Conservation (phyloP, 2,888 invertebrate species). For the Rhyacophila evoluta region DNA sequence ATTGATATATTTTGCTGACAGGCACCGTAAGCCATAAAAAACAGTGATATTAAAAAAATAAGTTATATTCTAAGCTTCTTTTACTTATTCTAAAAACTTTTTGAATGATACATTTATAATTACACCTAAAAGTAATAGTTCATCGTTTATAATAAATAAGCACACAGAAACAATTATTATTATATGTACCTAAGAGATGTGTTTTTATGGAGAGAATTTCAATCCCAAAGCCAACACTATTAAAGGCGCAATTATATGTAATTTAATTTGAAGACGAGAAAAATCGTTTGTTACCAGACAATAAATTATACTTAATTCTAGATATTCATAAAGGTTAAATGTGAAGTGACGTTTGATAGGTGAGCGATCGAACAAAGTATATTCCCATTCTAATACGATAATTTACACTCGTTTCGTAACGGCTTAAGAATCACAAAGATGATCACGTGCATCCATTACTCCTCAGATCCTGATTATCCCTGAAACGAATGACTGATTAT, state of each 20-base stretch:
- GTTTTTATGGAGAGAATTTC: slow-evolving; percentile 7
- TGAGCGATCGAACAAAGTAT: not conserved
- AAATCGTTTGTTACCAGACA: slow-evolving; percentile 30
- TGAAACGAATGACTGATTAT: too few relatives aligned
- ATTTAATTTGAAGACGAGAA: slow-evolving; percentile 19
- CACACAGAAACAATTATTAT: not conserved
- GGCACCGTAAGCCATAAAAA: too few relatives aligned
- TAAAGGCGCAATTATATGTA: slow-evolving; percentile 10
- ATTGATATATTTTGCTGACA: too few relatives aligned
- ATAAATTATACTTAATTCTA: slow-evolving; percentile 39
- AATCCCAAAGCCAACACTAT: slow-evolving; percentile 14
- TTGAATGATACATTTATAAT: not conserved
- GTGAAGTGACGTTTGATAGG: not conserved
- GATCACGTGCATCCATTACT: too few relatives aligned
- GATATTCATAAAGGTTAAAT: slow-evolving; percentile 27
- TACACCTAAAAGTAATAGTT: not conserved
- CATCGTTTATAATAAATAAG: not conserved
- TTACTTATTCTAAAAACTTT: too few relatives aligned
- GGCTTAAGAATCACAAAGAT: too few relatives aligned
- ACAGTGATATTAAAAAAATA: too few relatives aligned
- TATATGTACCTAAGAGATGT: not conserved
- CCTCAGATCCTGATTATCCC: too few relatives aligned
- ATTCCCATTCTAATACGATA: too few relatives aligned
- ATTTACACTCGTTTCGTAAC: too few relatives aligned
- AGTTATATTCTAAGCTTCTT: too few relatives aligned